phyloP scores from a whole-genome alignment of 2,113 vertebrate species.

The Pseudonaja textilis region DNA sequence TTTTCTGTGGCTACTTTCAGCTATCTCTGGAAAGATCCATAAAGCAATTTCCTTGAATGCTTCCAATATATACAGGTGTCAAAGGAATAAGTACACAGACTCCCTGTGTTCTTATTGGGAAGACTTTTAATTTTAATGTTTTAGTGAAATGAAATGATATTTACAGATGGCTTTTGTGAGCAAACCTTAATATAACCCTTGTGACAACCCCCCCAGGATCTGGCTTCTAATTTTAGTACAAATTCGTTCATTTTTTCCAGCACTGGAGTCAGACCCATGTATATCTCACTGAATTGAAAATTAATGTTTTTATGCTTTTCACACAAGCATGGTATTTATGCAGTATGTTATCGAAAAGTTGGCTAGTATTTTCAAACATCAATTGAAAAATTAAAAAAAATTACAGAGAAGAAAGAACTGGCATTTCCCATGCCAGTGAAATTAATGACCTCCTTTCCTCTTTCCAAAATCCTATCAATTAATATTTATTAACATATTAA shows the following conservation, averaged over 20 bases:
- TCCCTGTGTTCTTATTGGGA: background rate
- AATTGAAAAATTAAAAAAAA: background rate
- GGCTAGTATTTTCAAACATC: background rate
- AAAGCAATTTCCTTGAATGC: background rate
- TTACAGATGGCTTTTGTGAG: background rate
- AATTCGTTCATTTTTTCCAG: background rate
- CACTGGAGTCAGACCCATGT: background rate
- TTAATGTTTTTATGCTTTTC: background rate
- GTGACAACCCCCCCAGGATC: background rate
- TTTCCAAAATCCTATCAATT: background rate
- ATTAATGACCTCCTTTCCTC: background rate
- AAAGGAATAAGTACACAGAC: background rate
- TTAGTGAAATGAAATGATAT: background rate
- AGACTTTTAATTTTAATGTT: background rate
- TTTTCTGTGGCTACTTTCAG: background rate
- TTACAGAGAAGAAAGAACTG: background rate
- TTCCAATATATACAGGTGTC: background rate
- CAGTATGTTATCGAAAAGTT: background rate
- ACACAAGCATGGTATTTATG: background rate
- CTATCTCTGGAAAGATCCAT: background rate
- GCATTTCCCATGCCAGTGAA: background rate
- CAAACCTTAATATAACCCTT: background rate
- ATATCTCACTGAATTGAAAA: background rate
- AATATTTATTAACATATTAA: background rate
- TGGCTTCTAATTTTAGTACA: background rate